Conservation (phyloP, 2,797 vertebrate genomes). For the Enteromius radiatus region DNA sequence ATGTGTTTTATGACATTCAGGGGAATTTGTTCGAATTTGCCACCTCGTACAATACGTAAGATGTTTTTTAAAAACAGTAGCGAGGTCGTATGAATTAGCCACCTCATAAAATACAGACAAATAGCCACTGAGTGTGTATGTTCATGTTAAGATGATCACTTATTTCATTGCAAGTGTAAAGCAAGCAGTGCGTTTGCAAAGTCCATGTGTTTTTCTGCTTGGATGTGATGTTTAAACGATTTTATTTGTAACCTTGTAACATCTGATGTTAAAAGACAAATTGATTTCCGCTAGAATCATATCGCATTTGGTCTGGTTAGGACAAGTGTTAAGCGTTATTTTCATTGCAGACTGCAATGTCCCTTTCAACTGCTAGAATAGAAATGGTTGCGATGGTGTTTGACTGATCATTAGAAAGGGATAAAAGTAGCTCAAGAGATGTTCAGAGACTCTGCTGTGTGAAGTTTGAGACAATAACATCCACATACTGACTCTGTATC, state of each 20-base stretch:
- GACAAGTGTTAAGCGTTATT: neutral
- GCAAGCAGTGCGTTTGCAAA: neutral
- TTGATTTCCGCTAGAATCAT: neutral
- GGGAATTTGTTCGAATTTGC: too few species aligned
- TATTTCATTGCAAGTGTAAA: neutral
- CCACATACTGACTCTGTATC: neutral
- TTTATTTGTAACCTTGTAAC: neutral
- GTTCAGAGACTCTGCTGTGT: neutral
- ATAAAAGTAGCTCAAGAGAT: slow-evolving; percentile 6
- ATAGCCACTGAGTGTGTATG: neutral
- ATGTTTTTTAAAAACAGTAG: too few species aligned
- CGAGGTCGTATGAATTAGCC: neutral
- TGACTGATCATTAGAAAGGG: neutral
- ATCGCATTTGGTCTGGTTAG: neutral
- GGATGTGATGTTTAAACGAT: neutral
- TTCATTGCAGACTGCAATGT: neutral
- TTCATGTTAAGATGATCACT: neutral
- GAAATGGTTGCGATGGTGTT: neutral
- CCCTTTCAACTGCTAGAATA: neutral
- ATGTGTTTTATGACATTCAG: too few species aligned
- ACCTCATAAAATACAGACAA: too few species aligned
- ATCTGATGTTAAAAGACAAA: neutral
- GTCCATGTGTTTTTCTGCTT: neutral
- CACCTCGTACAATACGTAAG: too few species aligned
- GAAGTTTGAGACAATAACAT: slow-evolving; percentile 17